phyloP scores from a whole-genome alignment of 2,797 vertebrate genomes.

The Melanotaenia trifasciata region DNA sequence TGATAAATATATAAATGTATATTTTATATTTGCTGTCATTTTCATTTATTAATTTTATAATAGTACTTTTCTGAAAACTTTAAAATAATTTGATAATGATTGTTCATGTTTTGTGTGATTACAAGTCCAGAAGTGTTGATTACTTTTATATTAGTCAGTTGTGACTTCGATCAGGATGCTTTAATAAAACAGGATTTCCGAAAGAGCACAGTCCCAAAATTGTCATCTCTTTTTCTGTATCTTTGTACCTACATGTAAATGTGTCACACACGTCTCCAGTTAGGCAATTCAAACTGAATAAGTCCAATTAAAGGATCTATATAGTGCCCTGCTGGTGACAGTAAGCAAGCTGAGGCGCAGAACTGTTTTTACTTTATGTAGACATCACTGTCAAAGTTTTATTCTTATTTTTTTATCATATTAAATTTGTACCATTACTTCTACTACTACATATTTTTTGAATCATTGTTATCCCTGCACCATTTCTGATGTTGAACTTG shows the following conservation, averaged over 20 bases:
- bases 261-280: constrained; percentile 36
- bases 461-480: neutral
- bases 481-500: neutral
- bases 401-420: neutral
- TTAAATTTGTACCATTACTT: neutral
- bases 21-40: too few species aligned
- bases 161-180: neutral
- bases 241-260: constrained; percentile 15
- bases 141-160: neutral
- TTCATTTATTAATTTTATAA: too few species aligned
- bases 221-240: neutral
- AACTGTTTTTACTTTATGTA: neutral
- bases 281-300: constrained; percentile 54
- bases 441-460: neutral
- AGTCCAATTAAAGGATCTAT: constrained; percentile 70
- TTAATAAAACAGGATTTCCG: constrained; percentile 9
- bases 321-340: constrained; percentile 28
- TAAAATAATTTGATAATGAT: too few species aligned
- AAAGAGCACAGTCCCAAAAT: neutral
- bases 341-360: constrained; percentile 11
- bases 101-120: neutral
- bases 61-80: too few species aligned
- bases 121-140: neutral
- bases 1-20: too few species aligned
- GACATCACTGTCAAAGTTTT: constrained; percentile 20